Evolutionary conservation across 2,888 invertebrate genomes (phyloP).

Genomic region (Tromatobia lineatoria): DNA sequence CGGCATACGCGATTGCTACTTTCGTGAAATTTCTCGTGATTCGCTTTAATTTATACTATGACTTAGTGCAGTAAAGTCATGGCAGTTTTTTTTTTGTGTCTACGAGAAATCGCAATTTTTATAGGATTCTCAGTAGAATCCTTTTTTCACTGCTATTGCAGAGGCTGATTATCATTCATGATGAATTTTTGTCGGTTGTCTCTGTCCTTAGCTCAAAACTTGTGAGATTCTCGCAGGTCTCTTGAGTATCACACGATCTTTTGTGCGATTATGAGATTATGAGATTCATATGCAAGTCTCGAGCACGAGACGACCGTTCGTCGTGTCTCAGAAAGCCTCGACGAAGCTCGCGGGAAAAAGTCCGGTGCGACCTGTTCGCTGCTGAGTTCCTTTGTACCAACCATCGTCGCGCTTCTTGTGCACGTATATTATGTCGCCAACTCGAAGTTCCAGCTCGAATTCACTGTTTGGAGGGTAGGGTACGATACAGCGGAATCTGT

Average conservation of each 20-base stretch:
- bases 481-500: conserved; percentile 95
- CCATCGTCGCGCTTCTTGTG: conserved; percentile 97
- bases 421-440: conserved; percentile 96
- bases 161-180: not conserved
- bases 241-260: not conserved
- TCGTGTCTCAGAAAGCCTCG: conserved; percentile 88
- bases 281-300: conserved; percentile 84
- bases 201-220: conserved; percentile 57
- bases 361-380: conserved; percentile 96
- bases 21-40: conserved; percentile 26
- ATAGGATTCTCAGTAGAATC: not conserved
- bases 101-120: conserved; percentile 24
- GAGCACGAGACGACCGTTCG: conserved; percentile 81
- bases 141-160: conserved; percentile 13
- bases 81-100: conserved; percentile 54
- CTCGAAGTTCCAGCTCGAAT: conserved; percentile 95
- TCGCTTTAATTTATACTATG: conserved; percentile 13
- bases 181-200: conserved; percentile 60
- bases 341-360: conserved; percentile 98
- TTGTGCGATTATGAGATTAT: not conserved
- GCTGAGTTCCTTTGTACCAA: conserved; percentile 97
- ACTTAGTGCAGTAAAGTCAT: conserved; percentile 30
- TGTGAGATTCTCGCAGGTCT: conserved; percentile 9
- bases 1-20: conserved; percentile 32
- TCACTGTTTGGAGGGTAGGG: conserved; percentile 98